Evolutionary conservation across 2,888 invertebrate genomes (phyloP).

Genomic region (Cacoxenus indagator): DNA sequence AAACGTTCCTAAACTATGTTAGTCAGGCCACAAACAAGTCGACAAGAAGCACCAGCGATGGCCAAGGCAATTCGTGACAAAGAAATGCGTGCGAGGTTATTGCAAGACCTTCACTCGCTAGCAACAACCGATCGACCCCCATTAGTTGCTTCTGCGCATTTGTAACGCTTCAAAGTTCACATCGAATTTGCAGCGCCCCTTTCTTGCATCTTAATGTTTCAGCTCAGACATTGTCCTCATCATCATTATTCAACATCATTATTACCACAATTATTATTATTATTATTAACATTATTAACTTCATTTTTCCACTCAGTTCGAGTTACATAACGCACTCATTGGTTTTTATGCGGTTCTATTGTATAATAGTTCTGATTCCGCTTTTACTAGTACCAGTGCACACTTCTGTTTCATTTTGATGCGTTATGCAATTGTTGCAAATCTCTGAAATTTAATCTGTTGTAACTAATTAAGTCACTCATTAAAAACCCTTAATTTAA

Average conservation of each 20-base stretch:
- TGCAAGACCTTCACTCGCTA: background rate
- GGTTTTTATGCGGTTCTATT: no score
- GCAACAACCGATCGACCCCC: background rate
- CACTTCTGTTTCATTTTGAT: slow-evolving; percentile 9
- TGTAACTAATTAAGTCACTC: slow-evolving; percentile 57
- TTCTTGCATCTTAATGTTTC: background rate
- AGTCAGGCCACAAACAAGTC: no score
- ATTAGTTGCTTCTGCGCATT: background rate
- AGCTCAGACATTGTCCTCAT: background rate
- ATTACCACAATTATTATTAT: background rate
- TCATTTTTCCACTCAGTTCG: background rate
- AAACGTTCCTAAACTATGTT: no score
- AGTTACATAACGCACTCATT: background rate
- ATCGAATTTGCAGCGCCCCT: background rate
- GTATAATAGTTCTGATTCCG: no score
- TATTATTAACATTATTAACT: background rate
- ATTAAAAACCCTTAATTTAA: slow-evolving; percentile 53
- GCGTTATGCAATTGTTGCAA: slow-evolving; percentile 36
- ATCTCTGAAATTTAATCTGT: slow-evolving; percentile 61
- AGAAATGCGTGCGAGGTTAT: background rate
- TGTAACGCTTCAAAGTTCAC: slow-evolving; percentile 3
- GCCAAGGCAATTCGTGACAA: background rate
- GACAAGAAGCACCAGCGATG: no score
- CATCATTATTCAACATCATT: background rate
- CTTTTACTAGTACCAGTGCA: no score